phyloP scores from a whole-genome alignment of 2,113 vertebrate species.

The Colius striatus region DNA sequence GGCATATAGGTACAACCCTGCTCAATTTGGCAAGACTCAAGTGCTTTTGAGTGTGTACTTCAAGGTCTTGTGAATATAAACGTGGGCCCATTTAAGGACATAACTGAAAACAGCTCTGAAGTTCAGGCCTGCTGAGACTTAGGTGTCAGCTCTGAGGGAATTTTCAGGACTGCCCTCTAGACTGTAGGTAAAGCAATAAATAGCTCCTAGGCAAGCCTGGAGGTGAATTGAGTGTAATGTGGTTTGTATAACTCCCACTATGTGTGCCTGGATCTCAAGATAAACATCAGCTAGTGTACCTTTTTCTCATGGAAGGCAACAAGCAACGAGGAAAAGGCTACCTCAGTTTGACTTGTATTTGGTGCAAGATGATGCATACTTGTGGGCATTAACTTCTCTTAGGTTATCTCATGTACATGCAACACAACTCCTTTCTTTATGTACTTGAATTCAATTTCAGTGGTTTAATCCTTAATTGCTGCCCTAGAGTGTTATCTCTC shows the following conservation, averaged over 20 bases:
- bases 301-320: background rate
- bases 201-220: background rate
- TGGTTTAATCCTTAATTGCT: background rate
- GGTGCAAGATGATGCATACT: background rate
- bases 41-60: background rate
- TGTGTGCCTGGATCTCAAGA: background rate
- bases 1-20: background rate
- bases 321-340: background rate
- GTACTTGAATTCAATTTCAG: background rate
- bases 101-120: background rate
- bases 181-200: background rate
- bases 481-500: background rate
- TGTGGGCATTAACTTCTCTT: background rate
- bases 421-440: background rate
- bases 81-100: background rate
- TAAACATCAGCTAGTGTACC: background rate
- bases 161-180: background rate
- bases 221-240: fast-evolving
- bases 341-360: background rate
- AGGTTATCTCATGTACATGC: background rate
- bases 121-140: background rate
- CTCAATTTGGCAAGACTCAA: background rate
- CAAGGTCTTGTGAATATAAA: background rate
- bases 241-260: background rate
- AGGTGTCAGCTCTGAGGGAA: background rate